Evolutionary conservation across 2,113 vertebrate genomes (phyloP).

Genomic region (Tinamus guttatus): DNA sequence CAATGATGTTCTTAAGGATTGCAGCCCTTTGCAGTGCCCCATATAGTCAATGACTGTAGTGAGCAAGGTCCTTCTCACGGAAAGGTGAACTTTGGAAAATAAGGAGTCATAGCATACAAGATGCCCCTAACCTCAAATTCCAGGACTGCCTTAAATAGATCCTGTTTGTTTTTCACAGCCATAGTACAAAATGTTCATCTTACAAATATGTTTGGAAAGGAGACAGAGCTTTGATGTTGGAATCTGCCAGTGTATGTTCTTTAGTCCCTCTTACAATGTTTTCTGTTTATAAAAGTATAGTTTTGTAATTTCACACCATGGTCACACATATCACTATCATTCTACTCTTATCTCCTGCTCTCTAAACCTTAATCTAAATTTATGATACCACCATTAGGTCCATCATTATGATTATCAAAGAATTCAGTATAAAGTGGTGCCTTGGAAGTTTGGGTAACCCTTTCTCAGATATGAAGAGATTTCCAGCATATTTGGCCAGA

Average conservation of each 20-base stretch:
- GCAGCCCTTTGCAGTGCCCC: not conserved
- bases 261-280: fast-evolving
- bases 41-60: not conserved
- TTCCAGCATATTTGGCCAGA: not conserved
- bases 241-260: not conserved
- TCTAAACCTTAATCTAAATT: not conserved
- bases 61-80: not conserved
- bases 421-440: fast-evolving
- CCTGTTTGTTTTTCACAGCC: not conserved
- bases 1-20: not conserved
- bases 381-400: not conserved
- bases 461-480: not conserved
- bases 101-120: fast-evolving
- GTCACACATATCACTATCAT: not conserved
- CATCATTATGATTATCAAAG: not conserved
- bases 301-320: not conserved
- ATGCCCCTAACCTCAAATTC: too few relatives aligned
- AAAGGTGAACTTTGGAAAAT: not conserved
- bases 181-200: fast-evolving
- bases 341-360: fast-evolving
- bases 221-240: not conserved
- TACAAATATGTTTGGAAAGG: fast-evolving
- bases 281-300: not conserved
- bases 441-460: not conserved
- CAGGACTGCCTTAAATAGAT: not conserved